Conservation (phyloP, 2,888 invertebrate genomes). For the Dasypolia templi region DNA sequence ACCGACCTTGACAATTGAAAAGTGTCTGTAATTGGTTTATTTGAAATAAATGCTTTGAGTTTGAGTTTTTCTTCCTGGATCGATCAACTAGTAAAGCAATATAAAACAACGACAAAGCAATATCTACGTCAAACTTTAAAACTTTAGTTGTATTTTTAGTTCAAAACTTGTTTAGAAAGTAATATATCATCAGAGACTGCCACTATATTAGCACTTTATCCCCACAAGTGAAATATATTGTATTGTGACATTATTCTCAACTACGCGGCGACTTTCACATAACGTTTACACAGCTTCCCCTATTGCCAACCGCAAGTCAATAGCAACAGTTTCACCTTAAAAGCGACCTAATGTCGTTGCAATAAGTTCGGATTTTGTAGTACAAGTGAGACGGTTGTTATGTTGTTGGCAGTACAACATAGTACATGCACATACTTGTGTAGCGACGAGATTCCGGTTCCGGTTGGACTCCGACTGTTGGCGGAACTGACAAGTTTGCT, state of each 20-base stretch:
- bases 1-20: too few relatives aligned
- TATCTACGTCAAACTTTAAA: background rate
- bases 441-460: constrained; percentile 71
- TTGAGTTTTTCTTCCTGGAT: too few relatives aligned
- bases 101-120: background rate
- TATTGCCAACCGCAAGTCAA: background rate
- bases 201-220: constrained; percentile 8
- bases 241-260: constrained; percentile 51
- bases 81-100: too few relatives aligned
- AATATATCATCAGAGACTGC: background rate
- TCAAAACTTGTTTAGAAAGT: background rate
- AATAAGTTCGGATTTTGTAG: constrained; percentile 17
- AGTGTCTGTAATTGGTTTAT: too few relatives aligned
- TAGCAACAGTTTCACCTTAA: background rate
- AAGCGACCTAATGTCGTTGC: background rate
- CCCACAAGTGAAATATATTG: constrained; percentile 37
- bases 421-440: constrained; percentile 58
- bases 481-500: constrained; percentile 77
- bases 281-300: constrained; percentile 65
- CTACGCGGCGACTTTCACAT: constrained; percentile 52
- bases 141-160: background rate
- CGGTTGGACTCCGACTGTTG: constrained; percentile 68
- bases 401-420: constrained; percentile 19
- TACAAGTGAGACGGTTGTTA: background rate
- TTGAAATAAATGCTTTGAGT: too few relatives aligned